Percentiles rank a stretch among this genome's conserved stretches.
Conservation (phyloP, 2,113 vertebrate genomes). For the Nothocercus julius region DNA sequence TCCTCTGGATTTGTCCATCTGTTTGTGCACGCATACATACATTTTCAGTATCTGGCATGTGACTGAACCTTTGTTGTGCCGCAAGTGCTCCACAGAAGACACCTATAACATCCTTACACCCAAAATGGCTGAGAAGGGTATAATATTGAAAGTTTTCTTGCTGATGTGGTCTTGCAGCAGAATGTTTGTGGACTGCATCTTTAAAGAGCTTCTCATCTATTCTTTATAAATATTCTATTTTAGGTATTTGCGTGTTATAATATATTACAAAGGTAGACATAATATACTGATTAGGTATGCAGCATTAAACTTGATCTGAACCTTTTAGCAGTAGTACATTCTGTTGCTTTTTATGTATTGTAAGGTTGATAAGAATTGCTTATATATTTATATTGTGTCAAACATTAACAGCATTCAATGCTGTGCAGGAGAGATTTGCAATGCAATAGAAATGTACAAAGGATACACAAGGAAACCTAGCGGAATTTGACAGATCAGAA, state of each 20-base stretch:
- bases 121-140: neutral
- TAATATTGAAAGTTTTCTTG: neutral
- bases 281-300: neutral
- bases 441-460: neutral
- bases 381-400: neutral
- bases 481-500: neutral
- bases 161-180: neutral
- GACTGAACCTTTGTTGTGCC: conserved; percentile 9
- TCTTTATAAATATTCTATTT: neutral
- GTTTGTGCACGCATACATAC: neutral
- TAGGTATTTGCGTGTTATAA: neutral
- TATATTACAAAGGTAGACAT: neutral
- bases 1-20: conserved; percentile 55
- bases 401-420: neutral
- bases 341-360: neutral
- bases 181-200: neutral
- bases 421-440: neutral
- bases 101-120: conserved; percentile 8
- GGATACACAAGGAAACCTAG: neutral
- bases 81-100: conserved; percentile 25
- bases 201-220: neutral
- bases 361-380: neutral
- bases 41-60: conserved; percentile 41
- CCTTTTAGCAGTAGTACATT: neutral
- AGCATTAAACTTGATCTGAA: neutral